These are phyloP conservation scores for Drosophila robusta DNA, from an alignment of 2,888 invertebrate genomes.

Conservation along the genomic window DNA sequence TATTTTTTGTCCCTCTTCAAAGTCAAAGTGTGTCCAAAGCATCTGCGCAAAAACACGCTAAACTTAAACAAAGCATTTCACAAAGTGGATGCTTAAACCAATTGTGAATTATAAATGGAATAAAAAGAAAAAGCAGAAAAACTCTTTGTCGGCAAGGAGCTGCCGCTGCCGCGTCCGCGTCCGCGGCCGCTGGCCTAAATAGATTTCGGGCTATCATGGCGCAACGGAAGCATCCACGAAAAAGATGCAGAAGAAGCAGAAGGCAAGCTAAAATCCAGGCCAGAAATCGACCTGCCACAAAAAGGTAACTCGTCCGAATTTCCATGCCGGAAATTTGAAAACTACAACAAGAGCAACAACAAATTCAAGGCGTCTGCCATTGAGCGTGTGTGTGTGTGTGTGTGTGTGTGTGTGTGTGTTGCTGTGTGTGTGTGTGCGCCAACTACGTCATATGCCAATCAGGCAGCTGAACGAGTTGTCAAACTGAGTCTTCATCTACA, in stretches of 20 bases:
- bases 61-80: neutral
- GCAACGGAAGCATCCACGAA: neutral
- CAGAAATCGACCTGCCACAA: slow-evolving; percentile 4
- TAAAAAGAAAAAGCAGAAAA: no score
- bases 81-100: slow-evolving; percentile 8
- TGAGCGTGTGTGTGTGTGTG: no score
- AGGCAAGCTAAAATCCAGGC: slow-evolving; percentile 5
- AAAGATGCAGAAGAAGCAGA: neutral
- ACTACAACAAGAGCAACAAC: slow-evolving; percentile 17
- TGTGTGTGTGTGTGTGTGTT: neutral
- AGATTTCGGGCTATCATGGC: slow-evolving; percentile 16
- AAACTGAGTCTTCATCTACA: slow-evolving; percentile 8
- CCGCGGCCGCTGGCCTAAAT: neutral
- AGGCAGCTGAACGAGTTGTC: slow-evolving; percentile 2
- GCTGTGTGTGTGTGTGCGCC: slow-evolving; percentile 2
- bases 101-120: slow-evolving; percentile 30
- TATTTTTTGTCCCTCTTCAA: no score
- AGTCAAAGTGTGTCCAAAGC: neutral
- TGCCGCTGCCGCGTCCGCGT: no score
- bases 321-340: slow-evolving; percentile 61
- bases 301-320: slow-evolving; percentile 21
- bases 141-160: no score
- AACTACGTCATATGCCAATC: slow-evolving; percentile 12
- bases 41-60: neutral
- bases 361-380: neutral